Evolutionary conservation across 2,797 vertebrate genomes (phyloP), one percentile per base, ranked within the genome.

Genomic region (Novumbra hubbsi): DNA sequence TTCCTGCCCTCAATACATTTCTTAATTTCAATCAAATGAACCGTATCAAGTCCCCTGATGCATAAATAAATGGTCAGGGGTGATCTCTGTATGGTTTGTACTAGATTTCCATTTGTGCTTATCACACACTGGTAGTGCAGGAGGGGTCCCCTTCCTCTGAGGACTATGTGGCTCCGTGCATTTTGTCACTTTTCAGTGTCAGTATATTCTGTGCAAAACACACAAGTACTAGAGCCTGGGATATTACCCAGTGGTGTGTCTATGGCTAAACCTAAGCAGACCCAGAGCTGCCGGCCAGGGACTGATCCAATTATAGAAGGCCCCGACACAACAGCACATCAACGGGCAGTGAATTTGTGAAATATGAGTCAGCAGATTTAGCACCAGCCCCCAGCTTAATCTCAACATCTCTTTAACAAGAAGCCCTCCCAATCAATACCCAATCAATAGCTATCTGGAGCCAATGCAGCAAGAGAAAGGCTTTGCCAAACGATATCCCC

Each of bases 321-420:
- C 70, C 77, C 71, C 55, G 48, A 63, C 63, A 62, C 11, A 72
- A 45, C 55, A 28, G 73, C 55, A 60, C 21, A 60, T 60, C 55
- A 60, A 76, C 73, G 74, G 76, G 2, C 11, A 78, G 76, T 68
- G 57, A 27, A 30, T 48, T 71, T 48, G 77, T 82, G 71, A 81
- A 41, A 34, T 81, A 82, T 73, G 86, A 91, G 87, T 93, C 92
- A 93, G 91, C 92, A 92, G 78, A 83, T 92, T 89, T 83, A 86
- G 68, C 60, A 57, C 68, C 57, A 79, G 78, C 81, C 60, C 73
- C 74, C 67, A 79, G 80, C 87, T 85, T 91, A 87, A 86, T 88
- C 89, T 84, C 48, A 45, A 85, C 81, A 91, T 91, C 84, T 88
- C 85, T 87, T 88, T 87, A 91, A 91, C 87, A 86, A 90, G 87